Base-by-base conservation (phyloP, 2,113 vertebrate species). In the Monopterus albus region DNA sequence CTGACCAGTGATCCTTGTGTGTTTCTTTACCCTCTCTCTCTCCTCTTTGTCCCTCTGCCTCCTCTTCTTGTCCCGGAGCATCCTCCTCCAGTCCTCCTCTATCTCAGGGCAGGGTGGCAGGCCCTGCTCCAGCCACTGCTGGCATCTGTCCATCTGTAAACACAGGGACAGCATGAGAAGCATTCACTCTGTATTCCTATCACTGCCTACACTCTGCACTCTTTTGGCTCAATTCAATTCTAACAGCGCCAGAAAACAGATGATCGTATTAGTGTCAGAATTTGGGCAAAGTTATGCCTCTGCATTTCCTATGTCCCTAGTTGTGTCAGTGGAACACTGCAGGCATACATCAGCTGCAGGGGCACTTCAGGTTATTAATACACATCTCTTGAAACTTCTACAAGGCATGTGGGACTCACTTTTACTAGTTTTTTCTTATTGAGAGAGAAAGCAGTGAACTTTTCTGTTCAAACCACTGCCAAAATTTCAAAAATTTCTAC, bases 21-120 rank as follows among this genome's bases (percentile, higher is more conserved):
- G 50, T 57, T 63, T 55, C 6, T 58, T 61, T 91, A 98, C 96
- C 90, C 46, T 90, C 29, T 88, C 82, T 88, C 66, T 94, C 47
- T 93, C 90, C 82, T 93, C 84, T 2, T 72, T 75, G 47, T 93
- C 91, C 78, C 61, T 52, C 65, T 87, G 85, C 20, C 86, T 85
- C 55, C 93, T 91, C 81, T 84, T 90, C 76, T 95, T 93, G 1
- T 94, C 86, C 36, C 47, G 72, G 9, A 95, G 81, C 2, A 87
- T 78, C 70, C 90, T 94, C 83, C 93, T 31, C 95, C 92, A 94
- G 52, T 95, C 92, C 11, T 62, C 90, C 82, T 97, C 95, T 28
- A 87, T 90, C 60, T 95, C 92, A 2, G 91, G 89, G 10, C 91
- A 94, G 29, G 93, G 95, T 2, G 94, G 91, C 63, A 97, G 91